phyloP scores from a whole-genome alignment of 2,113 vertebrate genomes.

The Terrapene triunguis region DNA sequence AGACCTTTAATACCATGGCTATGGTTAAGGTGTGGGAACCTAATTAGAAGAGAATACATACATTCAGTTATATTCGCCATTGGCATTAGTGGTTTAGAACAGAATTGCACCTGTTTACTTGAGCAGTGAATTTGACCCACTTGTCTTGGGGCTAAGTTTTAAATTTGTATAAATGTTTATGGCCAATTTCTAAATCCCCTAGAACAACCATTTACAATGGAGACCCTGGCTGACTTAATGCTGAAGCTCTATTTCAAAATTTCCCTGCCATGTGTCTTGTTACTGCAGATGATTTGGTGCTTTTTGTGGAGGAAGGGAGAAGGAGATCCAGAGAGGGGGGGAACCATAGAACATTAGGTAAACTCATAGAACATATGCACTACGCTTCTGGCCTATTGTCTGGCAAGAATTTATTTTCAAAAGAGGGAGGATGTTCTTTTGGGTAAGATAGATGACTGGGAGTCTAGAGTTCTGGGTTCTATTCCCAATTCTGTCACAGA shows the following conservation, averaged over 20 bases:
- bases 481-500: neutral
- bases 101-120: neutral
- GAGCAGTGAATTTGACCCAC: neutral
- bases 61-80: neutral
- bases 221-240: neutral
- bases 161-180: neutral
- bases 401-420: neutral
- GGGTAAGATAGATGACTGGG: neutral
- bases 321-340: neutral
- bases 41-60: neutral
- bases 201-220: neutral
- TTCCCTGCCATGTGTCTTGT: neutral
- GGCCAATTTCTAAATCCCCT: neutral
- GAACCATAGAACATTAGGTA: neutral
- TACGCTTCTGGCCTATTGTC: fast-evolving
- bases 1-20: neutral
- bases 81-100: neutral
- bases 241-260: neutral
- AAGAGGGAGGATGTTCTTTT: neutral
- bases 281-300: neutral
- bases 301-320: neutral
- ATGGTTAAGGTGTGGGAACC: neutral
- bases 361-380: neutral
- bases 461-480: neutral
- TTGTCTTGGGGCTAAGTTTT: neutral